phyloP scores from a whole-genome alignment of 2,797 vertebrate genomes.

The Enteromius unitaeniatus region DNA sequence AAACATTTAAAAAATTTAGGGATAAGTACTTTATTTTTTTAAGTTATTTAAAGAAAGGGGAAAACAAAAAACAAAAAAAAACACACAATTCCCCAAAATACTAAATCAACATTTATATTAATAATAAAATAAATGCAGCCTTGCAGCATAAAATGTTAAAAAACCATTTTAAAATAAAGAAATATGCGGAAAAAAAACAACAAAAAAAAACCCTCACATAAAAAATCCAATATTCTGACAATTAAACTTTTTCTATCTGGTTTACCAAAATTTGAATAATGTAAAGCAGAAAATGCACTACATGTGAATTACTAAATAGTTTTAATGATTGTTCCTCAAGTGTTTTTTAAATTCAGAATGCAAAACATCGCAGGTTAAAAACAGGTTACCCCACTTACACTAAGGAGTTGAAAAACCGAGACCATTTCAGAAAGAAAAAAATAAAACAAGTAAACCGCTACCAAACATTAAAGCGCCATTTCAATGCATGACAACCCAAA shows the following conservation, averaged over 20 bases:
- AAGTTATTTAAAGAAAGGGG: too few species aligned
- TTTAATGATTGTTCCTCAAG: too few species aligned
- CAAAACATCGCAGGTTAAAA: not conserved
- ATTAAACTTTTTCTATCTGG: not conserved
- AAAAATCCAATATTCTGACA: not conserved
- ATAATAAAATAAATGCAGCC: too few species aligned
- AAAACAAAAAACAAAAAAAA: too few species aligned
- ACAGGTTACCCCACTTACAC: not conserved
- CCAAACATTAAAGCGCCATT: not conserved
- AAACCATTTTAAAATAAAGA: not conserved
- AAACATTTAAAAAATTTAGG: not conserved
- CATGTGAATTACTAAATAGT: too few species aligned
- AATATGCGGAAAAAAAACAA: too few species aligned
- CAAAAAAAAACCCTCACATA: not conserved
- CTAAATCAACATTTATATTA: too few species aligned
- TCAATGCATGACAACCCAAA: slow-evolving; percentile 1
- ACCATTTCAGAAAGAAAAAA: not conserved
- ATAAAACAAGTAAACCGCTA: not conserved
- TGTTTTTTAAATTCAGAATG: not conserved
- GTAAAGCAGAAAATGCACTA: not conserved
- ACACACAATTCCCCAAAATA: too few species aligned
- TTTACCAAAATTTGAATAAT: not conserved
- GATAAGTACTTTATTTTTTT: too few species aligned
- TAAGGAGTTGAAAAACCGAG: not conserved
- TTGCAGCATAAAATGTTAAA: too few species aligned